phyloP scores from a whole-genome alignment of 2,113 vertebrate species.

The Tylochromis polylepis region DNA sequence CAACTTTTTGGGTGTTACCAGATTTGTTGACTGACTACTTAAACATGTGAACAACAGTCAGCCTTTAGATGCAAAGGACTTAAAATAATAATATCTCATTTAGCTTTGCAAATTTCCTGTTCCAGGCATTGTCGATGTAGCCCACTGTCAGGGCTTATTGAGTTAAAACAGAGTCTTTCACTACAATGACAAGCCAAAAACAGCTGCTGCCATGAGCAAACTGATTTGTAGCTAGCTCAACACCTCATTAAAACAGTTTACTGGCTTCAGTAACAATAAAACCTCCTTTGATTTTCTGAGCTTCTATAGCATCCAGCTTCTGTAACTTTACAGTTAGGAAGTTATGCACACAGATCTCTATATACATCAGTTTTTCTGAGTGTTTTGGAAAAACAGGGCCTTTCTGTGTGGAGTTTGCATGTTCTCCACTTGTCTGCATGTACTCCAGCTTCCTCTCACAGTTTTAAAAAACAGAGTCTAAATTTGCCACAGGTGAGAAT shows the following conservation, averaged over 20 bases:
- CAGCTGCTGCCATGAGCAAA: background rate
- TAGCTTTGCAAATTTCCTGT: background rate
- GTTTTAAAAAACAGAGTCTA: background rate
- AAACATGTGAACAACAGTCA: background rate
- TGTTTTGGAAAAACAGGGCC: background rate
- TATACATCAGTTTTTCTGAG: background rate
- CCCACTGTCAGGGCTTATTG: background rate
- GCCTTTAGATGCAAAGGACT: background rate
- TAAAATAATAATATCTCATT: background rate
- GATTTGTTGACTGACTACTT: background rate
- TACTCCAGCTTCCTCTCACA: background rate
- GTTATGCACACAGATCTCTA: background rate
- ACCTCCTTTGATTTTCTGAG: background rate
- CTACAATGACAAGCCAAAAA: background rate
- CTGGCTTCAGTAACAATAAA: background rate
- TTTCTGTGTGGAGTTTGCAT: background rate
- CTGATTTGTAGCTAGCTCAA: background rate
- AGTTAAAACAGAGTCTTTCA: background rate
- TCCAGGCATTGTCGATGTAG: background rate
- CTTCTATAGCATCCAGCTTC: background rate
- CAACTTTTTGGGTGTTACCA: too few species aligned
- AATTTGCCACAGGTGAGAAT: background rate
- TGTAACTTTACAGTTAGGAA: background rate
- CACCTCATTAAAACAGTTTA: background rate
- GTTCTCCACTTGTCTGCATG: background rate